phyloP scores from a whole-genome alignment of 1,140 invertebrate species.

The Aphaenogaster ashmeadi region DNA sequence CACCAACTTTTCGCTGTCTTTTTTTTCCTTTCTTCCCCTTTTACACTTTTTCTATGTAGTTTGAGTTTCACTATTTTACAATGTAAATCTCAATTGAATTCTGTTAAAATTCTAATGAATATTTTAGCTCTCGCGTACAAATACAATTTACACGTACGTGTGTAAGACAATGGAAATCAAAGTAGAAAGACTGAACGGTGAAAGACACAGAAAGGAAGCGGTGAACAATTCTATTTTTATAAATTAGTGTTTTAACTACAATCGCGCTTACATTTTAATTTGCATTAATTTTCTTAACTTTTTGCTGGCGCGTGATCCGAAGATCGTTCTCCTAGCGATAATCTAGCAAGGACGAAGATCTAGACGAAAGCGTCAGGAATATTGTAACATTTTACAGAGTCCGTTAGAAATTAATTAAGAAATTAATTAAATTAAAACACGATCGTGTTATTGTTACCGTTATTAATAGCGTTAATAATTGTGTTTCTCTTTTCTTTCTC shows the following conservation, averaged over 20 bases:
- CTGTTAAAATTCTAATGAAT: conserved; percentile 10
- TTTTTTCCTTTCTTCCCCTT: background rate
- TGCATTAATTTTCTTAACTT: conserved; percentile 8
- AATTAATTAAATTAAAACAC: background rate
- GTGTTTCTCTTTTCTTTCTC: background rate
- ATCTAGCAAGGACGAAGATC: background rate
- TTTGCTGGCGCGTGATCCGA: background rate
- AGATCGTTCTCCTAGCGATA: background rate
- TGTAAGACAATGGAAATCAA: background rate
- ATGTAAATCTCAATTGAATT: conserved; percentile 6
- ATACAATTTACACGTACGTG: background rate
- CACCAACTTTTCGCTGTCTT: background rate
- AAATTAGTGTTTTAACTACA: background rate
- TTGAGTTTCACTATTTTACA: background rate
- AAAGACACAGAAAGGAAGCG: background rate
- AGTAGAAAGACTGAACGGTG: background rate
- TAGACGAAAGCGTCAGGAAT: background rate
- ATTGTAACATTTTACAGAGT: background rate
- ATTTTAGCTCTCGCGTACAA: background rate
- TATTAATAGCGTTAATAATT: background rate
- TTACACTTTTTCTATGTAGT: background rate
- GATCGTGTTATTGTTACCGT: no score
- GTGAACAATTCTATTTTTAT: background rate
- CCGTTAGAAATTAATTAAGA: background rate
- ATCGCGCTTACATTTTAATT: background rate